These are phyloP conservation scores for Leptodactylus fuscus DNA, from an alignment of 2,113 vertebrate species.

Conservation along the genomic window DNA sequence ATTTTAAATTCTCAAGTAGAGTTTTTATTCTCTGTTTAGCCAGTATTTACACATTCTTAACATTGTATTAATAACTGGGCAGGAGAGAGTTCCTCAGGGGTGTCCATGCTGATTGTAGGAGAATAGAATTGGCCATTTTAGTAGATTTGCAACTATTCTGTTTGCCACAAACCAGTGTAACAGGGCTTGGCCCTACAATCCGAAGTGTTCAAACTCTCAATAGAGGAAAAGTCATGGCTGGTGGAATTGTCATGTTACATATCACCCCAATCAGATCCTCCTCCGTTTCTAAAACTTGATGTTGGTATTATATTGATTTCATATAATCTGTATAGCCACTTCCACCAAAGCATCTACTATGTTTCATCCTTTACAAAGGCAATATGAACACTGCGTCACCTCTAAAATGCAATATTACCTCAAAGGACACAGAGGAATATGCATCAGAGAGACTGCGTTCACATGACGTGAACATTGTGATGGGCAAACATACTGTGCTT, in stretches of 20 bases:
- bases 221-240: neutral
- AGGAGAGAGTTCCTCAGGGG: conserved; percentile 83
- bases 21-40: conserved; percentile 74
- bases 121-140: neutral
- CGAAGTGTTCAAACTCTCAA: neutral
- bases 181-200: neutral
- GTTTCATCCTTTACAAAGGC: neutral
- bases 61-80: conserved; percentile 82
- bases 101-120: conserved; percentile 53
- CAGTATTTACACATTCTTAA: conserved; percentile 77
- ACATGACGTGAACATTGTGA: neutral
- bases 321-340: neutral
- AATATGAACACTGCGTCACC: neutral
- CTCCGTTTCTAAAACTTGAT: too few relatives aligned
- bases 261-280: neutral
- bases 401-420: conserved; percentile 6
- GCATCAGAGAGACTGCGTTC: neutral
- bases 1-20: conserved; percentile 87
- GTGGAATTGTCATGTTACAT: neutral
- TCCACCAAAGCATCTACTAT: neutral
- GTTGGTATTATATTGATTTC: too few relatives aligned
- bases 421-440: neutral
- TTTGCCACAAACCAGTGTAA: neutral
- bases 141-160: neutral
- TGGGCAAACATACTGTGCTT: neutral